Conservation (phyloP, 2,888 invertebrate species). For the Argynnis bischoffii region DNA sequence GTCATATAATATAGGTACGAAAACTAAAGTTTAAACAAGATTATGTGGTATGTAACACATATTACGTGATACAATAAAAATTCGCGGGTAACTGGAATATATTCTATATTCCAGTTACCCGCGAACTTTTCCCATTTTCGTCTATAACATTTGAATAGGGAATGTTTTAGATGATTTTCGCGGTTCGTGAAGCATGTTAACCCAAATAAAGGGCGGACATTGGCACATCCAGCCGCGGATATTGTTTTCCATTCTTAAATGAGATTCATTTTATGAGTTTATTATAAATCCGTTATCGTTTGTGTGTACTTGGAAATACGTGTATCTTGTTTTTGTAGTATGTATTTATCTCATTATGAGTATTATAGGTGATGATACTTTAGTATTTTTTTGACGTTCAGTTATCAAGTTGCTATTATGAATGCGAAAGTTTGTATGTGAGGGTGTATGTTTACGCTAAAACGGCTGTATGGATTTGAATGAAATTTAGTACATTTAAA, state of each 20-base stretch:
- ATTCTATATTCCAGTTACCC: slow-evolving; percentile 23
- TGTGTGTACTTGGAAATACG: background rate
- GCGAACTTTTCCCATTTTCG: slow-evolving; percentile 40
- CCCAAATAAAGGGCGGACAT: slow-evolving; percentile 41
- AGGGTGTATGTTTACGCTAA: too few species aligned
- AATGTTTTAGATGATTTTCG: slow-evolving; percentile 39
- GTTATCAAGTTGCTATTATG: too few species aligned
- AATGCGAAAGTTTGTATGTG: too few species aligned
- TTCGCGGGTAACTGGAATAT: too few species aligned
- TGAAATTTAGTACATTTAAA: too few species aligned
- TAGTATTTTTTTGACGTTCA: too few species aligned
- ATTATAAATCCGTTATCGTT: slow-evolving; percentile 12
- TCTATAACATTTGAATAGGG: slow-evolving; percentile 41
- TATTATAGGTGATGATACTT: too few species aligned
- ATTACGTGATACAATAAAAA: slow-evolving; percentile 18
- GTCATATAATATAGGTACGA: background rate
- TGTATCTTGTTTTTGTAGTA: background rate
- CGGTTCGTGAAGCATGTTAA: slow-evolving; percentile 40
- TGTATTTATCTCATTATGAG: too few species aligned
- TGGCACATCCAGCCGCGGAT: slow-evolving; percentile 37
- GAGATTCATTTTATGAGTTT: slow-evolving; percentile 19
- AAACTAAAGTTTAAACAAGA: slow-evolving; percentile 16
- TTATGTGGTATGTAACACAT: slow-evolving; percentile 5
- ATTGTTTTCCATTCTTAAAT: slow-evolving; percentile 36
- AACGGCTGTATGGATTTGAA: too few species aligned